phyloP scores from a whole-genome alignment of 1,140 invertebrate species.

The Lordiphosa stackelbergi region DNA sequence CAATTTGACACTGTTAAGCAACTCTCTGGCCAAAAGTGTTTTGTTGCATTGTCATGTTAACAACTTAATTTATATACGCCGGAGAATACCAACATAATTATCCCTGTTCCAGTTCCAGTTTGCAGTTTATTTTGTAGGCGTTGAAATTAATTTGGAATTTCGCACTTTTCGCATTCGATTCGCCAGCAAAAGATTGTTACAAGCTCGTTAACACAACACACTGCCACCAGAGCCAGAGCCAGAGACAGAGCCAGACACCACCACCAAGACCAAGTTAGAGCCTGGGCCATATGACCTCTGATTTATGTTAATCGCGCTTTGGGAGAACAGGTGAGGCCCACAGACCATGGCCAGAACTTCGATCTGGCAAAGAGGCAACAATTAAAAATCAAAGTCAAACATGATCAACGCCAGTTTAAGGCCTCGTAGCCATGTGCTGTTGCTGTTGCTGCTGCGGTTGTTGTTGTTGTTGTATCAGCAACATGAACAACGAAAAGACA shows the following conservation, averaged over 20 bases:
- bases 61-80: slow-evolving; percentile 71
- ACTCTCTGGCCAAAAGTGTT: slow-evolving; percentile 32
- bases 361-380: slow-evolving; percentile 53
- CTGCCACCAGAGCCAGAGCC: slow-evolving; percentile 55
- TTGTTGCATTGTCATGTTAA: slow-evolving; percentile 71
- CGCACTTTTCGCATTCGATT: slow-evolving; percentile 59
- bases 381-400: slow-evolving; percentile 76
- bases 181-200: slow-evolving; percentile 65
- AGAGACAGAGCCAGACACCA: slow-evolving; percentile 28
- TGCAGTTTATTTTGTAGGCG: slow-evolving; percentile 59
- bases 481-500: slow-evolving; percentile 54
- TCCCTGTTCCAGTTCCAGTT: slow-evolving; percentile 13
- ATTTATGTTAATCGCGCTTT: slow-evolving; percentile 67
- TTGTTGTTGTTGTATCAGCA: slow-evolving; percentile 55
- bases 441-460: slow-evolving; percentile 14
- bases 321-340: slow-evolving; percentile 44
- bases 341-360: slow-evolving; percentile 29
- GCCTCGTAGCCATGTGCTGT: slow-evolving; percentile 59
- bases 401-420: slow-evolving; percentile 76
- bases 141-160: slow-evolving; percentile 73
- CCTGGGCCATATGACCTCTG: slow-evolving; percentile 63
- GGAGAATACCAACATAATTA: slow-evolving; percentile 44
- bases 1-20: slow-evolving; percentile 5
- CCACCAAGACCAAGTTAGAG: slow-evolving; percentile 15
- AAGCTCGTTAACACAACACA: slow-evolving; percentile 72